phyloP scores from a whole-genome alignment of 2,888 invertebrate species.

The Clanis bilineata region DNA sequence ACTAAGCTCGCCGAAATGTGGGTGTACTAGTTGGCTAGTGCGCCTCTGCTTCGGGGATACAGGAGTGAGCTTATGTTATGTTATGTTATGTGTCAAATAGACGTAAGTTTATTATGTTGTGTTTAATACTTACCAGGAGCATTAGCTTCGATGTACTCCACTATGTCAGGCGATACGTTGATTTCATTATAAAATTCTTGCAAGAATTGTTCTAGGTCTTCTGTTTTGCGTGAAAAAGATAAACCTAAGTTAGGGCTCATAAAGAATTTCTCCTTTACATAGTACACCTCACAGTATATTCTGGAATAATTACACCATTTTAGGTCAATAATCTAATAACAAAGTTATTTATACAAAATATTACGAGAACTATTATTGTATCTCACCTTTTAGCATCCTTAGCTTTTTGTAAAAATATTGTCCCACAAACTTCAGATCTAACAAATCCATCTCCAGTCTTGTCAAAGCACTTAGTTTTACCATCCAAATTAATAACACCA shows the following conservation, averaged over 20 bases:
- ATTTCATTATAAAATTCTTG: conserved; percentile 82
- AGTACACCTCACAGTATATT: conserved; percentile 45
- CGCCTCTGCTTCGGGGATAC: too few relatives aligned
- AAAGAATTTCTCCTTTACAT: conserved; percentile 37
- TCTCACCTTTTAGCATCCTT: conserved; percentile 78
- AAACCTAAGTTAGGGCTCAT: conserved; percentile 27
- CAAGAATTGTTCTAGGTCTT: conserved; percentile 67
- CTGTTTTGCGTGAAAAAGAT: conserved; percentile 30
- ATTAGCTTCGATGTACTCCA: conserved; percentile 91
- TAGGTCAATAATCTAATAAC: too few relatives aligned
- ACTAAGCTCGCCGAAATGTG: too few relatives aligned
- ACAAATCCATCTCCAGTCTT: conserved; percentile 87
- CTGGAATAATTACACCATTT: too few relatives aligned
- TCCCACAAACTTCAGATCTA: conserved; percentile 86
- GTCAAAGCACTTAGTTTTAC: conserved; percentile 93
- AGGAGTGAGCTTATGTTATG: too few relatives aligned
- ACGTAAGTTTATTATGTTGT: too few relatives aligned
- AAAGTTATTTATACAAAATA: too few relatives aligned
- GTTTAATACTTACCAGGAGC: conserved; percentile 79
- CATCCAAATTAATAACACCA: conserved; percentile 76
- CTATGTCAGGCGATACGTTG: conserved; percentile 83
- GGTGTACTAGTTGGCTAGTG: too few relatives aligned
- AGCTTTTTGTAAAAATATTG: conserved; percentile 85
- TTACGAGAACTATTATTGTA: too few relatives aligned
- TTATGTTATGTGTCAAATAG: too few relatives aligned